Base-by-base conservation (phyloP, 2,888 invertebrate genomes). In the Helleia helle region DNA sequence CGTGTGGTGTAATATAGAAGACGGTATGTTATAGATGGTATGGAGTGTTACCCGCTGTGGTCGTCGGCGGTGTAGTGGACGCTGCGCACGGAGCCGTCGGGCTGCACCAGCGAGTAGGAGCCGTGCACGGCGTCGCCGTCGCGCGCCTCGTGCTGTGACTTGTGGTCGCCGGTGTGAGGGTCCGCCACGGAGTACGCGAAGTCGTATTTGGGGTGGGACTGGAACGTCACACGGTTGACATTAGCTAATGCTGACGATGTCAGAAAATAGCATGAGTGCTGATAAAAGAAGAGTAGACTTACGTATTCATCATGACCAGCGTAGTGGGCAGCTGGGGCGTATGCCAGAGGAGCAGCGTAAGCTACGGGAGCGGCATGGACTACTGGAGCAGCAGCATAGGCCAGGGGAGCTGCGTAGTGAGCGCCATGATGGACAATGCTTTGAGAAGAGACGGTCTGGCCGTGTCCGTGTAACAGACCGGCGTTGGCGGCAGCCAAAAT, bases 51-150 rank as follows among this genome's bases (percentile, higher is more conserved):
- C 31, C 31, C 31, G 6, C 17, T 42, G 58, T 86, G 86, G 47
- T 83, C 83, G 43, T 86, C 86, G 53, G 86, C 86, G 44, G 85
- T 79, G 69, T 87, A 87, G 43, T 86, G 76, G 40, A 87, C 87
- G 47, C 81, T 75, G 51, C 86, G 79, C 34, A 75, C 58, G 53
- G 81, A 76, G 48, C 86, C 86, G 44, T 77, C 77, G 24, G 85
- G 75, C 54, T 86, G 77, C 51, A 79, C 75, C 37, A 85, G 64
- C 24, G 72, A 71, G 62, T 88, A 88, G 55, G 40, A 69, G 59
- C 60, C 75, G 74, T 42, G 61, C 53, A 45, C 45, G 30, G 22
- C 37, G 7, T 45, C 42, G 3, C 42, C 42, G 17, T 42, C 45
- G 11, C 42, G 42, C 12, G 31, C 38, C 40, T 45, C 45, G 38